Base-by-base conservation (phyloP, 2,888 invertebrate species). In the Papilio elwesi region DNA sequence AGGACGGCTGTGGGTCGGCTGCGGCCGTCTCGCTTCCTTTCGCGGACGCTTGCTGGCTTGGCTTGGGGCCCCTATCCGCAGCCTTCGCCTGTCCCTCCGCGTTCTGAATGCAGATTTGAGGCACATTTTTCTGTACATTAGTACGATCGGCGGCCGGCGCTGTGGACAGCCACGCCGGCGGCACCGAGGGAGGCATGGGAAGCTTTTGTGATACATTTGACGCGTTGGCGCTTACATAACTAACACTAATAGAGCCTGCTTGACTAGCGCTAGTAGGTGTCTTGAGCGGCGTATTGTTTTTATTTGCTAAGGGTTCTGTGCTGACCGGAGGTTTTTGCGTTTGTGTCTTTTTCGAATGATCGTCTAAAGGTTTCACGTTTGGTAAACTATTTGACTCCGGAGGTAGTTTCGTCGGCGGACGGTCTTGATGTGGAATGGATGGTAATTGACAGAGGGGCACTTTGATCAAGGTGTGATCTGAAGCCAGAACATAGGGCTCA, bases 131-230 rank as follows among this genome's bases (percentile, higher is more conserved):
- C 74, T 84, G 83, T 76, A 80, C 80, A 73, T 81, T 76, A 81
- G 77, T 84, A 74, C 80, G 75, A 52, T 76, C 75, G 53, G 65
- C 71, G 48, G 69, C 51, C 26, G 83, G 78, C 62, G 86, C 70
- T 75, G 79, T 79, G 10, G 76, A 83, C 74, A 93, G 79, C 93
- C 93, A 93, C 70, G 93, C 86, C 47, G 90, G 76, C 10, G 93
- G 93, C 52, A 93, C 93, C 11, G 90, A 90, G 57, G 93, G 93
- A 47, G 92, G 92, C 72, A 85, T 86, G 49, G 89, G 88, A 65
- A 86, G 85, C 49, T 84, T 83, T 73, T 82, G 80, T 69, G 79
- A 73, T 74, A 79, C 76, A 76, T 83, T 84, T 63, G 82, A 75
- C 15, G 74, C 73, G 75, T 77, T 78, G 65, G 69, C 71, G 74